Base-by-base conservation (phyloP, 1,140 invertebrate genomes). In the Batillaria attramentaria region DNA sequence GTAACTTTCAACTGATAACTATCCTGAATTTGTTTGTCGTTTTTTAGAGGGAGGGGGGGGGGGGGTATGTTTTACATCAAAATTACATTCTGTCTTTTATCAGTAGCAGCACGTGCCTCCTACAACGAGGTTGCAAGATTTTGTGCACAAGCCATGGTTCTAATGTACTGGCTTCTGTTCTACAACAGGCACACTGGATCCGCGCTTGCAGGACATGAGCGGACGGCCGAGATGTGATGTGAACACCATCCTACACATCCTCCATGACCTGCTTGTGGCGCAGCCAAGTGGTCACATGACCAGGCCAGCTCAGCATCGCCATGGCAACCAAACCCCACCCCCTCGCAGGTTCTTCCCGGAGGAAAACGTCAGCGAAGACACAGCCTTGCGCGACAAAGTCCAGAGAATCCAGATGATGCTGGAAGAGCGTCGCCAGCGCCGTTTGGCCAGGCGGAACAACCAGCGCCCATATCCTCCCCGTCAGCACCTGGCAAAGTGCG, bases 221-320 rank as follows among this genome's bases (percentile, higher is more conserved):
- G 97, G 97, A 0, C 93, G 95, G 82, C 97, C 97, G 16, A 96
- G 97, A 85, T 93, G 96, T 28, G 96, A 97, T 90, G 97, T 98
- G 77, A 96, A 95, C 70, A 98, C 97, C 24, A 97, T 98, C 73
- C 97, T 98, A 78, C 97, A 98, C 89, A 98, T 98, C 90, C 92
- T 98, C 35, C 98, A 98, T 91, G 97, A 98, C 91, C 92, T 98
- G 81, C 91, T 98, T 35, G 97, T 90, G 95, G 96, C 60, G 95
- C 95, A 60, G 95, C 96, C 82, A 24, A 66, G 76, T 35, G 90
- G 92, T 65, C 68, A 69, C 50, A 42, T 66, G 28, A 16, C 54
- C 28, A n/a, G n/a, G n/a, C n/a, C n/a, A n/a, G n/a, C 31, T 74
- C 31, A 37, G 13, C 50, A 35, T 31, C 72, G 20, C 33, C 72